Conservation (phyloP, 2,797 vertebrate genomes). For the Catamblyrhynchus diadema region DNA sequence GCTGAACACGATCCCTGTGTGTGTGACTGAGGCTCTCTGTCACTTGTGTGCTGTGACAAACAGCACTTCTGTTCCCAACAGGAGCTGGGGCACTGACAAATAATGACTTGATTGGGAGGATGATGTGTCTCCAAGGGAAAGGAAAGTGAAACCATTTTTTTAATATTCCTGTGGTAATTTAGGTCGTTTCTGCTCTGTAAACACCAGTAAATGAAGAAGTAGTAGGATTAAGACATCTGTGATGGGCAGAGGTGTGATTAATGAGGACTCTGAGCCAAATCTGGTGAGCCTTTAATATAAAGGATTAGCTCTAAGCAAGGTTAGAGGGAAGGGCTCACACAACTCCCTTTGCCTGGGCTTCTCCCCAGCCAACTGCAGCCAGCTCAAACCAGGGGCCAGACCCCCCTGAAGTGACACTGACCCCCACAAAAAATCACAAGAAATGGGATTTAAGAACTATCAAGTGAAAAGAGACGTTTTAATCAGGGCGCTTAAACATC, state of each 20-base stretch:
- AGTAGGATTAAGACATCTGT: conserved; percentile 13
- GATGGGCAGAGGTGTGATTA: conserved; percentile 31
- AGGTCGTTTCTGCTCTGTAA: conserved; percentile 20
- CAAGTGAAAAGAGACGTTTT: conserved; percentile 25
- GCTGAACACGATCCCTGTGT: not conserved
- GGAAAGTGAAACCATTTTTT: not conserved
- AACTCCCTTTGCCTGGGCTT: not conserved
- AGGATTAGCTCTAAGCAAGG: not conserved
- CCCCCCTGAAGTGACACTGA: not conserved
- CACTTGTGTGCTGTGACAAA: conserved; percentile 12
- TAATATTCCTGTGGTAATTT: not conserved
- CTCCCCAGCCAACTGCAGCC: not conserved
- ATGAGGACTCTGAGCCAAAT: conserved; percentile 2
- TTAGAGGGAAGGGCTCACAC: not conserved
- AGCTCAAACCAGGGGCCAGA: not conserved
- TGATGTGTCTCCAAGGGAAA: conserved; percentile 22
- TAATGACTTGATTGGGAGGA: not conserved
- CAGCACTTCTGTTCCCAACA: conserved; percentile 22
- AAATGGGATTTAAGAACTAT: not conserved
- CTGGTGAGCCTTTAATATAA: not conserved
- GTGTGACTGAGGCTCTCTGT: conserved; percentile 26
- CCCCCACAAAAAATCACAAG: not conserved
- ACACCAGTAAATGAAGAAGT: conserved; percentile 28
- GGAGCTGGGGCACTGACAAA: not conserved
- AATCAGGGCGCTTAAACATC: not conserved